A percentile compares a stretch with the other conserved stretches of the same genome.
Evolutionary conservation across 2,888 invertebrate species (phyloP).

Genomic region (Cistogaster globosa): DNA sequence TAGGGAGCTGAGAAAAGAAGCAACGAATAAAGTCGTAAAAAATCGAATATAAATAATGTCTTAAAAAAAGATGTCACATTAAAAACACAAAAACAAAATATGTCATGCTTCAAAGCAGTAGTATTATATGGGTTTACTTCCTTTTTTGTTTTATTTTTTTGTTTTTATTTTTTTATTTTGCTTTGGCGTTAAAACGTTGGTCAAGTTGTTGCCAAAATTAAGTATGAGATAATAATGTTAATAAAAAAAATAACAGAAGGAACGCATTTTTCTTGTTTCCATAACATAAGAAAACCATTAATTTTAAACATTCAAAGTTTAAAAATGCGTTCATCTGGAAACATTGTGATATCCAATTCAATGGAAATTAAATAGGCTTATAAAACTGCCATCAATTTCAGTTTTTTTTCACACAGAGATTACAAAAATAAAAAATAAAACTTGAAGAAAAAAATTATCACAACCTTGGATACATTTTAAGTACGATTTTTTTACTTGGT

Average conservation of each 20-base stretch:
- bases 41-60: constrained; percentile 49
- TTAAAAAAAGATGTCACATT: constrained; percentile 28
- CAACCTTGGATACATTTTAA: constrained; percentile 36
- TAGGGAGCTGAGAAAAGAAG: constrained; percentile 13
- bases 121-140: constrained; percentile 16
- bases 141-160: neutral
- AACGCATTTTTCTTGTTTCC: constrained; percentile 34
- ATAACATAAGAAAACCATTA: constrained; percentile 61
- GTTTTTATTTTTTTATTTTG: neutral
- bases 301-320: constrained; percentile 68
- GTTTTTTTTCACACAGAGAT: constrained; percentile 49
- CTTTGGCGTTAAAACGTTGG: constrained; percentile 14
- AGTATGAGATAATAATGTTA: constrained; percentile 23
- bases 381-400: constrained; percentile 55
- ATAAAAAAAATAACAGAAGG: constrained; percentile 30
- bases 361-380: constrained; percentile 56
- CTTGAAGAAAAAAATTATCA: neutral
- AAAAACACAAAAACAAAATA: constrained; percentile 37
- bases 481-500: neutral
- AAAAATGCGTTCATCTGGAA: constrained; percentile 80
- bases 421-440: constrained; percentile 71
- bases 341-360: constrained; percentile 76
- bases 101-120: constrained; percentile 42
- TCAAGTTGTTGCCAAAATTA: constrained; percentile 65
- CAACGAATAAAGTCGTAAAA: constrained; percentile 1